Evolutionary conservation across 2,797 vertebrate genomes (phyloP).

Genomic region (Cuniculus paca): DNA sequence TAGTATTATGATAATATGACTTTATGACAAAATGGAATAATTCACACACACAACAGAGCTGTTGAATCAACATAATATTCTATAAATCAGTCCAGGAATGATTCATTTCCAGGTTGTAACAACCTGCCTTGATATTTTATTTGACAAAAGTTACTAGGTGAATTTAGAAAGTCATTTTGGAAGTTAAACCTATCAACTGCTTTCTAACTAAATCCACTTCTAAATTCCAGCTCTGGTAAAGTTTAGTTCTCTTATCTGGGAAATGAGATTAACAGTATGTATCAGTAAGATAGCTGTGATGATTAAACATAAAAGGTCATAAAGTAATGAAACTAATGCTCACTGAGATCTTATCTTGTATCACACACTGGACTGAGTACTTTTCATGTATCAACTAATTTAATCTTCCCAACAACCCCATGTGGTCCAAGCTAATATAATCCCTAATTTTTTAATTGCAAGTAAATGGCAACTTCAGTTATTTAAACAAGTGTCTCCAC

Average conservation of each 20-base stretch:
- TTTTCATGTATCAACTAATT: neutral
- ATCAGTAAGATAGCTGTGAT: neutral
- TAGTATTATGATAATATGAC: neutral
- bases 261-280: neutral
- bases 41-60: neutral
- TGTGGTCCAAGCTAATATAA: neutral
- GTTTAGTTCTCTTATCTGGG: conserved; percentile 1
- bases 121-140: neutral
- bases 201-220: neutral
- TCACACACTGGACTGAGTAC: neutral
- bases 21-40: conserved; percentile 29
- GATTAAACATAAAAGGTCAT: neutral
- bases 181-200: neutral
- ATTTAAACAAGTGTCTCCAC: conserved; percentile 9
- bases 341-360: neutral
- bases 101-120: neutral
- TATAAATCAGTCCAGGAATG: neutral
- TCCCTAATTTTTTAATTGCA: neutral
- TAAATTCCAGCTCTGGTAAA: neutral
- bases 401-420: neutral
- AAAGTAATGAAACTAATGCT: neutral
- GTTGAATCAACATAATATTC: neutral
- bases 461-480: conserved; percentile 14
- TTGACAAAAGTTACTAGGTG: neutral
- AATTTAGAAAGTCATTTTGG: neutral